Base-by-base conservation (phyloP, 1,140 invertebrate species). In the Micrasema longulum region DNA sequence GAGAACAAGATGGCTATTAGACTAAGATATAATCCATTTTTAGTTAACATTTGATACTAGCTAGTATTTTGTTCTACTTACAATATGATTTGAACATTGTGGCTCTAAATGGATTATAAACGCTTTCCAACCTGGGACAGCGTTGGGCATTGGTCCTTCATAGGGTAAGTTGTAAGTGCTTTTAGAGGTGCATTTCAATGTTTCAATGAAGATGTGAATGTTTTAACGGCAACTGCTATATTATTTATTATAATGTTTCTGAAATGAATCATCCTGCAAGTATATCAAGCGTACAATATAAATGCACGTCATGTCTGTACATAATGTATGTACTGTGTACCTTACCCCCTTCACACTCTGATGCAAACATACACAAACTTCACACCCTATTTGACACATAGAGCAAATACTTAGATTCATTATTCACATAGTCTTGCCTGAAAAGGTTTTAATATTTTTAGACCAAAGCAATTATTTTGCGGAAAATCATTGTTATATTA, bases 111-210 rank as follows among this genome's bases (percentile, higher is more conserved):
- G 64, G 52, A 77, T 75, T 75, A 75, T 72, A 60, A 73, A 57
- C 73, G 72, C 69, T 76, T 75, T 75, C 74, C 63, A 66, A 72
- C 74, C 74, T 75, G 74, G 74, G 74, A 75, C 74, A 75, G 74
- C 74, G 74, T 72, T 75, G 74, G 74, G 69, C 74, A 48, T 65
- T 75, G 70, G 70, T 75, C 45, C 74, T 75, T 65, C 72, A 64
- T 75, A 72, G 74, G 74, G 74, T 75, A 75, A 75, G 74, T 75
- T 62, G 55, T 55, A 48, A 75, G 73, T 75, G 73, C 73, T 75
- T 71, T 36, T 75, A 75, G 72, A 70, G 66, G 65, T 75, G 73
- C 69, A 75, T 71, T 65, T 69, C 47, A 71, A 60, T 69, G 60
- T 73, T 62, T 67, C 63, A 53, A 57, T 53, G 35, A 53, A 65